A percentile compares a stretch with the other conserved stretches of the same genome.
Conservation (phyloP, 2,113 vertebrate species). For the Martes martes region DNA sequence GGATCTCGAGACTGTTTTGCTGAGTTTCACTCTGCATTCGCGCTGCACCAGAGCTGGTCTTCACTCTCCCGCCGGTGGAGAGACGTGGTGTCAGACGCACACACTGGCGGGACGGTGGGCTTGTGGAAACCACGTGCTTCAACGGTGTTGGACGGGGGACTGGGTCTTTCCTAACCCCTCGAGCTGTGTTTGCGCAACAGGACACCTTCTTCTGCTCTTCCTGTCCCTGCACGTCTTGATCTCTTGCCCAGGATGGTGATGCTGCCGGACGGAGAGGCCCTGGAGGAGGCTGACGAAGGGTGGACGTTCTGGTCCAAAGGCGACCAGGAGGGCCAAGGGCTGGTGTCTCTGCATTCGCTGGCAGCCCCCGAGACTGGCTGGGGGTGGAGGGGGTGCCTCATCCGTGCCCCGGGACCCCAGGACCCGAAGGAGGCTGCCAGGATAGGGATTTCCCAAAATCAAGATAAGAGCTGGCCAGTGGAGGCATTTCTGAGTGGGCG, state of each 20-base stretch:
- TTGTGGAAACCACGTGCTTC: neutral
- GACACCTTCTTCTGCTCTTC: constrained; percentile 48
- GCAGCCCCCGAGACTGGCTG: neutral
- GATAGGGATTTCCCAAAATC: neutral
- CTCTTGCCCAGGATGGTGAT: neutral
- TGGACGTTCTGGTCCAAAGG: neutral
- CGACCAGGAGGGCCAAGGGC: neutral
- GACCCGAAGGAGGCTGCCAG: neutral
- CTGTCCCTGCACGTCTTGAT: neutral
- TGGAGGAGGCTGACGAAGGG: neutral
- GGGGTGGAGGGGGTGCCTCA: accelerated
- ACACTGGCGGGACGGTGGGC: neutral
- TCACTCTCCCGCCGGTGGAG: accelerated
- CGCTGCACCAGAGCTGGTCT: neutral
- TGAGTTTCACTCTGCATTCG: accelerated
- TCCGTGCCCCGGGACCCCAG: accelerated
- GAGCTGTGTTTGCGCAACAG: neutral
- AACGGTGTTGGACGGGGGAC: accelerated
- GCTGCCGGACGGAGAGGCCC: neutral
- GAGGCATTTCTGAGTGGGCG: neutral
- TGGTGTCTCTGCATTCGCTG: neutral
- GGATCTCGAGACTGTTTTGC: neutral
- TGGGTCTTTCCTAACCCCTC: neutral
- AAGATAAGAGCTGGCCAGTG: neutral
- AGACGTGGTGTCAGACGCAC: accelerated